Conservation (phyloP, 2,888 invertebrate genomes). For the Xylophagus ater region DNA sequence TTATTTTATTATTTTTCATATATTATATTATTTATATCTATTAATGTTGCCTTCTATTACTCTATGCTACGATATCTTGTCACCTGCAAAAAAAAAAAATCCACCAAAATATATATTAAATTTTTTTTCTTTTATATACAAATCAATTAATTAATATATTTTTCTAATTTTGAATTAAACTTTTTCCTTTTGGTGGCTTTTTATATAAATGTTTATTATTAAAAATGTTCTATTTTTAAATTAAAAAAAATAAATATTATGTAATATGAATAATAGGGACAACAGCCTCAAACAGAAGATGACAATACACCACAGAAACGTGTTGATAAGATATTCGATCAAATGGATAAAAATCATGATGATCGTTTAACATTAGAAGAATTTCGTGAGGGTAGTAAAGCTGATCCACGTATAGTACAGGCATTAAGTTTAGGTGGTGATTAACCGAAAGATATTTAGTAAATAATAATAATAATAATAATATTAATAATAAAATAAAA, state of each 20-base stretch:
- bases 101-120: no score
- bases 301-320: slow-evolving; percentile 90
- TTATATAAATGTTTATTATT: no score
- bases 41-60: no score
- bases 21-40: background rate
- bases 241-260: no score
- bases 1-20: slow-evolving; percentile 4
- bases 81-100: no score
- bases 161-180: no score
- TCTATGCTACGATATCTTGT: no score
- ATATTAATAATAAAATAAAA: background rate
- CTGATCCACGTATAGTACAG: slow-evolving; percentile 95
- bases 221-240: no score
- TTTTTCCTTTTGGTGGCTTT: no score
- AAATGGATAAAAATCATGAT: slow-evolving; percentile 98
- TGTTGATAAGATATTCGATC: slow-evolving; percentile 97
- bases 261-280: slow-evolving; percentile 66
- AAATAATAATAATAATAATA: background rate
- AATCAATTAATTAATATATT: no score
- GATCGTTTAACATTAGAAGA: slow-evolving; percentile 91
- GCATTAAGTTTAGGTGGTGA: slow-evolving; percentile 78
- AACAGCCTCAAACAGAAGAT: slow-evolving; percentile 77
- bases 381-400: slow-evolving; percentile 95
- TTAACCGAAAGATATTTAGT: slow-evolving; percentile 38
- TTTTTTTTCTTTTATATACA: no score